Base-by-base conservation (phyloP, 2,797 vertebrate genomes). In the Neopelma chrysocephalum region DNA sequence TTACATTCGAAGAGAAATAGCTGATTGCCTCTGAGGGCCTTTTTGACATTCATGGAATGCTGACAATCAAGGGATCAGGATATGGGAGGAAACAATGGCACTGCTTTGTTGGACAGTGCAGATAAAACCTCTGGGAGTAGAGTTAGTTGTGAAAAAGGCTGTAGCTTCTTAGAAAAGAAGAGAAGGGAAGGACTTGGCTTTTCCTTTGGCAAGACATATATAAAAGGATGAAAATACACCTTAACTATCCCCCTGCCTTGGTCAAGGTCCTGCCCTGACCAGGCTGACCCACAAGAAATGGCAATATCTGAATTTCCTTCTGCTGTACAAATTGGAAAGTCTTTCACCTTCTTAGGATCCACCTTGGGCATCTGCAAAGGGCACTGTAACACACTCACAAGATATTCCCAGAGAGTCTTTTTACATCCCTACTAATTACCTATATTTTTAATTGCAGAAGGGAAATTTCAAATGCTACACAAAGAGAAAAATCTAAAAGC, bases 391-490 rank as follows among this genome's bases (percentile, higher is more conserved):
- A 25, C 36, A 66, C 38, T 69, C 58, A 71, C 31, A 75, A 88
- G 88, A 80, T 7, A 38, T 82, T 93, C 51, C 27, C 71, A 60
- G 89, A 56, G 53, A 77, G 15, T 38, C 56, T 95, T 95, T 89
- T 80, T 90, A 62, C 6, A 11, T 78, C n/a, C 81, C 65, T 81
- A 87, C 91, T 90, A 90, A 96, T 95, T 90, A 94, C 16, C 32
- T 93, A 13, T 64, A 80, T 80, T 92, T 95, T 82, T 92, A 95
- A 96, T 97, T 89, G 65, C 64, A 92, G 70, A 66, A 89, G n/a
- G 68, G 42, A 51, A 84, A 54, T 70, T 93, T 75, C 69, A 60
- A 90, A 89, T 89, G 83, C 86, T 86, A 93, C 47, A 68, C 32
- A 82, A 90, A 82, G 36, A 79, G 19, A 64, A 83, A 90, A 92